These are phyloP conservation scores for Acanthosepion esculentum DNA, from an alignment of 2,888 invertebrate species.

Conservation along the genomic window DNA sequence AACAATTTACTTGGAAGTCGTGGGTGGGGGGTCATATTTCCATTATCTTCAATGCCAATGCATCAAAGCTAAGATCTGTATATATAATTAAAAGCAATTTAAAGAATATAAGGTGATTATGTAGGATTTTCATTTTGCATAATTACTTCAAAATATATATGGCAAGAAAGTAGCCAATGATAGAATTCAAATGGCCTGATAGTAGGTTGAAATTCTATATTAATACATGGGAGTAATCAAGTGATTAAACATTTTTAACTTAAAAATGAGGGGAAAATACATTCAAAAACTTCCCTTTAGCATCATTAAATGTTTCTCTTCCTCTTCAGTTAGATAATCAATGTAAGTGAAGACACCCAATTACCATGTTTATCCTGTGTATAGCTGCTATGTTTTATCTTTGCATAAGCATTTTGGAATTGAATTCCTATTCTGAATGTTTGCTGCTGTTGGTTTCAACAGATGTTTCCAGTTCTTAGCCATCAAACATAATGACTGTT, in stretches of 20 bases:
- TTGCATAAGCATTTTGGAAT: background rate
- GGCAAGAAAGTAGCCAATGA: background rate
- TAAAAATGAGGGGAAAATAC: too few relatives aligned
- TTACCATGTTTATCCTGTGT: too few relatives aligned
- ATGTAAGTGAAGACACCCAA: too few relatives aligned
- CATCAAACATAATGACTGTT: too few relatives aligned
- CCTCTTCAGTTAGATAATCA: too few relatives aligned
- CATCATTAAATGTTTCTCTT: too few relatives aligned
- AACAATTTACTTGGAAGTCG: background rate
- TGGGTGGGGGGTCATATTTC: background rate
- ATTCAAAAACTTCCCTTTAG: too few relatives aligned
- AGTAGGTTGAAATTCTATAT: too few relatives aligned
- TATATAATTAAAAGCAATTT: background rate
- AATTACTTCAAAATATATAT: background rate
- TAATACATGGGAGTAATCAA: too few relatives aligned
- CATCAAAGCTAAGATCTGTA: background rate
- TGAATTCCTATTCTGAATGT: background rate
- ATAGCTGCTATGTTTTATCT: too few relatives aligned
- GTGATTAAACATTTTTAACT: too few relatives aligned
- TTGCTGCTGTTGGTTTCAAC: background rate
- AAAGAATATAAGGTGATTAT: background rate
- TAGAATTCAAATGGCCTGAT: background rate
- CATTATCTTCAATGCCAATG: background rate
- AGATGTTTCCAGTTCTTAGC: background rate
- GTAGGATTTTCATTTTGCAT: too few relatives aligned